Evolutionary conservation across 1,140 invertebrate species (phyloP).

Genomic region (Zaprionus gabonicus): DNA sequence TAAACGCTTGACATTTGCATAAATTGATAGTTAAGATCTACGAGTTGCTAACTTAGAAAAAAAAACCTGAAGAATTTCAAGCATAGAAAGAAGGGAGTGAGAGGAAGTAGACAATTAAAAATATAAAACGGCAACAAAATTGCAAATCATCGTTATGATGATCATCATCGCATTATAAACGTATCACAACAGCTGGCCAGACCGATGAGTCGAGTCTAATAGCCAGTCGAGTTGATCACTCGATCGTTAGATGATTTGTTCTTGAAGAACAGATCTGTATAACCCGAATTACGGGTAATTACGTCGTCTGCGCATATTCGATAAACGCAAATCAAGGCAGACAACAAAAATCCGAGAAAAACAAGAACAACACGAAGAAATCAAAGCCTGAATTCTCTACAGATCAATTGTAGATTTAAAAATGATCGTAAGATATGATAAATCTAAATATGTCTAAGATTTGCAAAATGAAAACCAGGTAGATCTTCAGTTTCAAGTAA

Average conservation of each 20-base stretch:
- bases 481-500: not conserved
- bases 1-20: constrained; percentile 44
- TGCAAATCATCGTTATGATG: constrained; percentile 19
- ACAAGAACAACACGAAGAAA: not conserved
- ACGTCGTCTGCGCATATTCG: constrained; percentile 51
- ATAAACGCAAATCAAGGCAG: constrained; percentile 66
- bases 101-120: constrained; percentile 7
- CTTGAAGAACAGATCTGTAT: constrained; percentile 30
- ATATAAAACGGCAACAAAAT: not conserved
- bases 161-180: constrained; percentile 4
- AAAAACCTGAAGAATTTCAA: not conserved
- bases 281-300: constrained; percentile 78
- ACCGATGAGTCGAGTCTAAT: not conserved
- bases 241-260: not conserved
- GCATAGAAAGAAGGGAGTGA: not conserved
- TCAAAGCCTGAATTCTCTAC: not conserved
- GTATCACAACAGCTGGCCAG: constrained; percentile 3
- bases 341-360: not conserved
- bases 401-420: not conserved
- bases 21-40: constrained; percentile 35
- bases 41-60: constrained; percentile 10
- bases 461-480: not conserved
- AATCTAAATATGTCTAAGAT: not conserved
- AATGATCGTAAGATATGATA: not conserved
- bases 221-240: constrained; percentile 1